A percentile compares a stretch with the other conserved stretches of the same genome.
phyloP scores from a whole-genome alignment of 1,140 invertebrate genomes.

The Cecropterus lyciades region DNA sequence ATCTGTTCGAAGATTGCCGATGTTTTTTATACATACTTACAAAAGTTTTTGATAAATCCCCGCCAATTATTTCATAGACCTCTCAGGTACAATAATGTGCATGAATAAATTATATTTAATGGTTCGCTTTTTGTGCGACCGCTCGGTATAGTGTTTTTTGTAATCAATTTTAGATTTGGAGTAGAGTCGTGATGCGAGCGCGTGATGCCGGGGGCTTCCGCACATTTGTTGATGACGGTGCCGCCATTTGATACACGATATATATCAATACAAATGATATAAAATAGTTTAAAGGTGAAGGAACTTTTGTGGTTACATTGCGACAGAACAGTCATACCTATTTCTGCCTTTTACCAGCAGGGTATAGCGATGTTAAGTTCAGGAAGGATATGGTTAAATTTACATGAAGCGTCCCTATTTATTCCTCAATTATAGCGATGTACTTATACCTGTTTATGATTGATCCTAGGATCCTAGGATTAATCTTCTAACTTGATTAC shows the following conservation, averaged over 20 bases:
- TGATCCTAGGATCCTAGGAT: no score
- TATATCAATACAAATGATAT: neutral
- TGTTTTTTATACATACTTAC: conserved; percentile 4
- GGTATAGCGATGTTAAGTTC: no score
- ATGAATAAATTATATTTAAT: conserved; percentile 79
- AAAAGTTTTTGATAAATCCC: conserved; percentile 32
- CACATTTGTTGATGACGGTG: conserved; percentile 41
- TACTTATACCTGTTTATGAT: no score
- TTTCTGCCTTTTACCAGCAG: no score
- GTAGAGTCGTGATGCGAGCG: conserved; percentile 72
- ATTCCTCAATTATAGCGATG: no score
- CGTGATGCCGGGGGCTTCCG: conserved; percentile 65
- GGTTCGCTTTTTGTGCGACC: conserved; percentile 56
- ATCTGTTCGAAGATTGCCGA: conserved; percentile 16
- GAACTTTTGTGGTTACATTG: neutral
- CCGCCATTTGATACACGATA: conserved; percentile 20
- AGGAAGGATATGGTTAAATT: no score
- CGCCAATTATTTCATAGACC: conserved; percentile 54
- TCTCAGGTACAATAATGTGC: conserved; percentile 55
- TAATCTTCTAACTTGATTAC: no score
- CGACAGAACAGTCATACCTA: no score
- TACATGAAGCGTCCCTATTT: no score
- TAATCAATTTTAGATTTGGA: conserved; percentile 81
- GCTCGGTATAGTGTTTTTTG: conserved; percentile 58
- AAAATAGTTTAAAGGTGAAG: neutral